Conservation (phyloP, 2,113 vertebrate genomes). For the Charina bottae region DNA sequence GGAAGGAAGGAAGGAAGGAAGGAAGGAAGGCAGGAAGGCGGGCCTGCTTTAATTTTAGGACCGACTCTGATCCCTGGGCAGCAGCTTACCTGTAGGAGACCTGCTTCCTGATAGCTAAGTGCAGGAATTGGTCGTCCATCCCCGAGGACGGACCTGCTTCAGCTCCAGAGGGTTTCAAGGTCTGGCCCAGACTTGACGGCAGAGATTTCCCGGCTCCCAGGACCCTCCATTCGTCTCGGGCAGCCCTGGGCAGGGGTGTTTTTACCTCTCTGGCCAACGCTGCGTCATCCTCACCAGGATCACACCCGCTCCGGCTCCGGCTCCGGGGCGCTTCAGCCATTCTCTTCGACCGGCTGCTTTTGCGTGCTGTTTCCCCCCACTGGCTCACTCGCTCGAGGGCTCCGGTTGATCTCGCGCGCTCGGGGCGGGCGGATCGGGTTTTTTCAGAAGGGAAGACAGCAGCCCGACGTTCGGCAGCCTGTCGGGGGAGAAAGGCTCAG, state of each 20-base stretch:
- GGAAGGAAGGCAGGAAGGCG: not conserved
- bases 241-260: accelerated
- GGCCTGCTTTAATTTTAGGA: not conserved
- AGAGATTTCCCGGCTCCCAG: not conserved
- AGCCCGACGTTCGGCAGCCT: not conserved
- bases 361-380: not conserved
- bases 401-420: not conserved
- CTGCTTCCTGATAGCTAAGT: constrained; percentile 86
- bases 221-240: not conserved
- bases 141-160: not conserved
- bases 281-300: accelerated
- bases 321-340: constrained; percentile 56
- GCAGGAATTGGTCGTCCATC: constrained; percentile 78
- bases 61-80: not conserved
- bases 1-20: not conserved
- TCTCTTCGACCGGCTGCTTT: not conserved
- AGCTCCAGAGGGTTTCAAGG: not conserved
- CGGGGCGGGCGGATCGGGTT: not conserved
- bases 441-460: not conserved
- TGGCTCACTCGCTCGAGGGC: not conserved
- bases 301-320: constrained; percentile 50
- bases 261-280: constrained; percentile 18
- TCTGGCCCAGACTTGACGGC: accelerated
- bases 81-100: constrained; percentile 90
- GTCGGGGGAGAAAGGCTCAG: constrained; percentile 13